Base-by-base conservation (phyloP, 2,797 vertebrate species). In the Manis pentadactyla region DNA sequence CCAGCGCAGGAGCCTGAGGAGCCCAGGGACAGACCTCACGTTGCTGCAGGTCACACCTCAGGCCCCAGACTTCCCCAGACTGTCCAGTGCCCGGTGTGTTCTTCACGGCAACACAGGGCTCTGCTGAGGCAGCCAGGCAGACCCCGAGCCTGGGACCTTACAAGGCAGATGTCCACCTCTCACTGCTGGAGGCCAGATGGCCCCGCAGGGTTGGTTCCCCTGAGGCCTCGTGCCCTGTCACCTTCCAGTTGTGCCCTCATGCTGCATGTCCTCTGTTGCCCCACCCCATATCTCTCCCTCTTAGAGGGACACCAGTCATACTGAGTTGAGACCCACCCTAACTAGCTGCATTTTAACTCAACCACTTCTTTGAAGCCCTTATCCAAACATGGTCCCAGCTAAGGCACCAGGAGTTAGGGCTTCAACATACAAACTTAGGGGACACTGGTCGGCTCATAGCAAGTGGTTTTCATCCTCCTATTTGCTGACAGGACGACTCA, bases 1-100 rank as follows among this genome's bases (percentile, higher is more conserved):
- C 29, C 31, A 1, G 12, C 7, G 7, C 61, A 77, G 57, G 63
- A n/a, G 4, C 46, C 46, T 10, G 46, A 10, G 57, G 63, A n/a
- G 4, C 46, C 46, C 46, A 11, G 46, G 46, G 46, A 46, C 46
- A 46, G 46, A 46, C 46, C 46, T 46, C 46, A 46, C 11, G 11
- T 46, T 46, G 46, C 46, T 46, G 46, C 46, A 46, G 46, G 46
- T 46, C 12, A 46, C 12, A 11, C 46, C 46, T 51, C 4, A 1
- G 25, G 51, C 18, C 34, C 51, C 27, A 39, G 5, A 12, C 9
- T 7, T 7, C 6, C 2, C 34, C 18, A 11, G 81, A 19, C 25
- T n/a, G 3, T 34, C n/a, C 0, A 6, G 23, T 27, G 13, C 34
- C 66, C 31, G 34, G 1, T 2, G 0, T 37, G 57, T 19, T 46